Percentiles rank a stretch among this genome's conserved stretches.
These are phyloP conservation scores for Caenorhabditis tropicalis DNA, from an alignment of 1,140 invertebrate genomes.

Conservation along the genomic window DNA sequence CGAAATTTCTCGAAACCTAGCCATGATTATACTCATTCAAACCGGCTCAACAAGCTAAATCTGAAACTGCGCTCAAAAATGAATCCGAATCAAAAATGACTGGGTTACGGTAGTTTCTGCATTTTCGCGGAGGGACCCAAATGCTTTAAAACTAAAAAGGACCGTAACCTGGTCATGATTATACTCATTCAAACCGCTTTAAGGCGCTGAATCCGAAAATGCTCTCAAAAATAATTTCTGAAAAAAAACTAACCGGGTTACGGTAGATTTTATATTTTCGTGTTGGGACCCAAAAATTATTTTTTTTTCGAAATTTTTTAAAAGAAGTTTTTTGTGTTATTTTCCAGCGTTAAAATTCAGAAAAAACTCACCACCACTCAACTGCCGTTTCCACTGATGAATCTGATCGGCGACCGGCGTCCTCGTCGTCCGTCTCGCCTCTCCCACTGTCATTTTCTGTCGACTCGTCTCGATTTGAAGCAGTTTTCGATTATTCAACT, in stretches of 20 bases:
- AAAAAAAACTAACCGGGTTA: background rate
- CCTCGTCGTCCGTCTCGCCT: conserved; percentile 40
- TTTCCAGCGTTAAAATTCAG: background rate
- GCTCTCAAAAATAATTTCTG: too few relatives aligned
- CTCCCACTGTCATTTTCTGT: background rate
- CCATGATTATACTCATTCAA: too few relatives aligned
- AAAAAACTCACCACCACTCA: conserved; percentile 49
- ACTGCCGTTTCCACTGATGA: conserved; percentile 53
- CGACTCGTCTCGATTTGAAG: background rate
- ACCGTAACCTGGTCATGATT: background rate
- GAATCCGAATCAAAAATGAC: too few relatives aligned
- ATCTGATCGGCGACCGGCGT: conserved; percentile 48
- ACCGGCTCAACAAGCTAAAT: too few relatives aligned
- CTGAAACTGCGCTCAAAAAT: too few relatives aligned
- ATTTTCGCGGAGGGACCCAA: too few relatives aligned
- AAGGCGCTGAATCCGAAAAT: background rate
- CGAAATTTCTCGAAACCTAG: too few relatives aligned
- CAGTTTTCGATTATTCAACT: background rate
- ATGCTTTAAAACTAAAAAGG: background rate
- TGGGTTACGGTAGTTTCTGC: too few relatives aligned
- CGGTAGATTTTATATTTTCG: too few relatives aligned
- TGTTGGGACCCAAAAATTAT: too few relatives aligned
- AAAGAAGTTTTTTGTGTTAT: too few relatives aligned
- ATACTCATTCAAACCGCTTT: background rate
- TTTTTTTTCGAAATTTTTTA: too few relatives aligned